These are phyloP conservation scores for Drosophila pallidifrons DNA, from an alignment of 1,140 invertebrate genomes.

Conservation along the genomic window DNA sequence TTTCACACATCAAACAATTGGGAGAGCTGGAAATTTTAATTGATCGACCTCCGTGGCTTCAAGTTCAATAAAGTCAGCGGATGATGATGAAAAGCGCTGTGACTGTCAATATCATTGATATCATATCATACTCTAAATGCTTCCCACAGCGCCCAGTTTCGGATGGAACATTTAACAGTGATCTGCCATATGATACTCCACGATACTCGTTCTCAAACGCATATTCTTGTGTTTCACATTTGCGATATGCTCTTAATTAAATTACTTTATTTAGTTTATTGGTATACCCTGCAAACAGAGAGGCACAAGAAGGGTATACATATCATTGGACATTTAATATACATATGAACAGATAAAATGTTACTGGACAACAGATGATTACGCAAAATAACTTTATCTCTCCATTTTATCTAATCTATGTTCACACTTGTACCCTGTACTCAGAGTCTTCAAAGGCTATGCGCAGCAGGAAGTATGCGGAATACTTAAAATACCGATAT, in stretches of 20 bases:
- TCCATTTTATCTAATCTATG: not conserved
- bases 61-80: constrained; percentile 69
- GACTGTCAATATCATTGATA: constrained; percentile 72
- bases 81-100: constrained; percentile 29
- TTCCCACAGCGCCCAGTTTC: constrained; percentile 55
- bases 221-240: constrained; percentile 13
- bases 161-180: constrained; percentile 7
- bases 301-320: not conserved
- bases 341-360: not conserved
- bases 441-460: not conserved
- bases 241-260: constrained; percentile 38
- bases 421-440: constrained; percentile 7
- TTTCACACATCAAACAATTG: constrained; percentile 28
- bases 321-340: not conserved
- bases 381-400: constrained; percentile 8
- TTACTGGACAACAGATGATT: constrained; percentile 6
- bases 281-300: not conserved
- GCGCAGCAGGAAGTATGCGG: not conserved
- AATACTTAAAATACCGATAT: not conserved
- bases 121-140: constrained; percentile 41
- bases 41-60: constrained; percentile 64
- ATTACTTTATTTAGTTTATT: constrained; percentile 45
- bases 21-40: constrained; percentile 58
- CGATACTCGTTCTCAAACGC: constrained; percentile 15
- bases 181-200: constrained; percentile 41